A percentile compares a stretch with the other conserved stretches of the same genome.
phyloP scores from a whole-genome alignment of 2,113 vertebrate genomes.

The Asarcornis scutulata region DNA sequence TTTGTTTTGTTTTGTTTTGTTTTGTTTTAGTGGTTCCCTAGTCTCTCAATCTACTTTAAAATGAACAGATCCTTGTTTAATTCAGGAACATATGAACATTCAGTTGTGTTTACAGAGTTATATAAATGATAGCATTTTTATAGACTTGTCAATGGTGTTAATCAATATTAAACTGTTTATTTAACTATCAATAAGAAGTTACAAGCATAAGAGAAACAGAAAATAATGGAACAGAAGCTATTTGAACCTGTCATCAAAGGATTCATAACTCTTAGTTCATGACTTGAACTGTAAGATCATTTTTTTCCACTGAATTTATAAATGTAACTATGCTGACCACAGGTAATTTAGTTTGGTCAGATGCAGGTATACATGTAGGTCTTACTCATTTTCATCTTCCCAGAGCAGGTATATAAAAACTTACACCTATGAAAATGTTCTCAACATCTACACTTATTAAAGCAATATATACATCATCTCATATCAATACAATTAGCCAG shows the following conservation, averaged over 20 bases:
- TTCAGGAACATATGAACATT: not conserved
- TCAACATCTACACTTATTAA: not conserved
- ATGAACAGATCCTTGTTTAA: not conserved
- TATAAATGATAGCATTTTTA: not conserved
- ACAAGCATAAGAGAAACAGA: not conserved
- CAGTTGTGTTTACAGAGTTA: not conserved
- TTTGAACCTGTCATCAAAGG: not conserved
- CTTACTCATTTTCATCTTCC: not conserved
- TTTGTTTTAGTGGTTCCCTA: not conserved
- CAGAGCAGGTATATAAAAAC: not conserved
- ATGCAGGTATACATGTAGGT: not conserved
- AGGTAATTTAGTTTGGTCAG: not conserved
- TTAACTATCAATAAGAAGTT: not conserved
- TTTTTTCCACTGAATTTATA: not conserved
- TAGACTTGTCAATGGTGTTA: not conserved
- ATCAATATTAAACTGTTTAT: not conserved
- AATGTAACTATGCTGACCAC: not conserved
- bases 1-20: too few species aligned
- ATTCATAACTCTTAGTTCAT: not conserved
- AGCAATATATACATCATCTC: not conserved
- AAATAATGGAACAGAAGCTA: not conserved
- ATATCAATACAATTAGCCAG: not conserved
- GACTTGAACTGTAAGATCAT: not conserved
- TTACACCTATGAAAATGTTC: not conserved
- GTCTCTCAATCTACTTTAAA: not conserved